These are phyloP conservation scores for Brachionus paranguensis DNA, from an alignment of 1,140 invertebrate species.

Conservation along the genomic window DNA sequence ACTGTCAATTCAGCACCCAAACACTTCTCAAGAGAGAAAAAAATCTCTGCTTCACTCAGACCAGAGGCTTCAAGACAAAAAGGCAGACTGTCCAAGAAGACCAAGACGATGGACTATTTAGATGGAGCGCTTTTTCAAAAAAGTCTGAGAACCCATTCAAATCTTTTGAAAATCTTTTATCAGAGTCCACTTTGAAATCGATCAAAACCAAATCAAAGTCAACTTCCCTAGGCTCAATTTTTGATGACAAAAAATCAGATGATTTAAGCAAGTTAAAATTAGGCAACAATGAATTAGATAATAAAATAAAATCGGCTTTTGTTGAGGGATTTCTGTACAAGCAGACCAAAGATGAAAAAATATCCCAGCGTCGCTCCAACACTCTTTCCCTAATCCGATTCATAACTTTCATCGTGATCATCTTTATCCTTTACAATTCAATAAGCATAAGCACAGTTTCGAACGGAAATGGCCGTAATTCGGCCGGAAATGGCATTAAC, in stretches of 20 bases:
- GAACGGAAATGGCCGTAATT: neutral
- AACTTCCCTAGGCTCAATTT: neutral
- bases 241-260: neutral
- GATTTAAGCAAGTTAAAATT: neutral
- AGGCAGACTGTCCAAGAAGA: neutral
- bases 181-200: neutral
- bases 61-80: slow-evolving; percentile 27
- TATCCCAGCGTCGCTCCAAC: neutral
- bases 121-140: neutral
- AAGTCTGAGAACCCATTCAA: neutral
- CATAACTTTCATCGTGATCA: slow-evolving; percentile 2
- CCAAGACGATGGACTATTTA: neutral
- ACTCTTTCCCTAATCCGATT: slow-evolving; percentile 2
- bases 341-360: slow-evolving; percentile 1
- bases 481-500: neutral
- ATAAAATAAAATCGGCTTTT: slow-evolving; percentile 25
- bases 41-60: neutral
- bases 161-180: neutral
- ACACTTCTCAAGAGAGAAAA: neutral
- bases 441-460: slow-evolving; percentile 45
- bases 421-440: slow-evolving; percentile 42
- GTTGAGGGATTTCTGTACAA: slow-evolving; percentile 31
- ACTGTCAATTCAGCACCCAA: neutral
- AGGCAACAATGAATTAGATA: slow-evolving; percentile 2
- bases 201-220: neutral